Evolutionary conservation across 2,113 vertebrate species (phyloP).

Genomic region (Atractosteus spatula): DNA sequence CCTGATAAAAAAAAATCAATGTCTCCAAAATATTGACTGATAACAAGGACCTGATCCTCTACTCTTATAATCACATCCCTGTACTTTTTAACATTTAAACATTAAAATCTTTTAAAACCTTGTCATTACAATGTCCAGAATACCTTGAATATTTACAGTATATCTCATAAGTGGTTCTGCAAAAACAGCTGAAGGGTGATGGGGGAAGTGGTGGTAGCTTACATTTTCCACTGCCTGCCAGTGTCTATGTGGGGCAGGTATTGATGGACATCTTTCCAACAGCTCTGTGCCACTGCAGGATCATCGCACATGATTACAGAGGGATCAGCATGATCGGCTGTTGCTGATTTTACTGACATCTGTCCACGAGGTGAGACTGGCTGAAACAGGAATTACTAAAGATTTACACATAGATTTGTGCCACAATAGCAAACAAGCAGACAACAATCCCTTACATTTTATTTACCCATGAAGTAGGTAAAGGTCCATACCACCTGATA

Average conservation of each 20-base stretch:
- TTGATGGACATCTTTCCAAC: constrained; percentile 55
- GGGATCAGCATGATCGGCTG: constrained; percentile 86
- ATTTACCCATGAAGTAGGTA: neutral
- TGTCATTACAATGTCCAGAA: too few relatives aligned
- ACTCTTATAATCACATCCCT: too few relatives aligned
- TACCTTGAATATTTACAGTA: too few relatives aligned
- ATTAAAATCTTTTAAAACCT: too few relatives aligned
- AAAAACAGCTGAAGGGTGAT: constrained; percentile 5
- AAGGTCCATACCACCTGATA: constrained; percentile 21
- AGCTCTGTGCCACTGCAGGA: constrained; percentile 64
- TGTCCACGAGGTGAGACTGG: constrained; percentile 84
- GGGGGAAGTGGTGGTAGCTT: constrained; percentile 15
- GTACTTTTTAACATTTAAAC: too few relatives aligned
- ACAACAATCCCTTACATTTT: constrained; percentile 3
- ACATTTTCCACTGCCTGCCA: constrained; percentile 13
- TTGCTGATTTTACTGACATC: constrained; percentile 88
- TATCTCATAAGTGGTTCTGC: too few relatives aligned
- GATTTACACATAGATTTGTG: constrained; percentile 68
- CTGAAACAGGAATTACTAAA: constrained; percentile 81
- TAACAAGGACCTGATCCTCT: too few relatives aligned
- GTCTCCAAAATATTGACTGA: too few relatives aligned
- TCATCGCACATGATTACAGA: constrained; percentile 72
- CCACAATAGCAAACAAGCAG: constrained; percentile 35
- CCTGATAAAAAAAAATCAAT: too few relatives aligned
- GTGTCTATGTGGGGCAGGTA: constrained; percentile 42